Conservation (phyloP, 23 tunicate species). For the Botrylloides violaceus region DNA sequence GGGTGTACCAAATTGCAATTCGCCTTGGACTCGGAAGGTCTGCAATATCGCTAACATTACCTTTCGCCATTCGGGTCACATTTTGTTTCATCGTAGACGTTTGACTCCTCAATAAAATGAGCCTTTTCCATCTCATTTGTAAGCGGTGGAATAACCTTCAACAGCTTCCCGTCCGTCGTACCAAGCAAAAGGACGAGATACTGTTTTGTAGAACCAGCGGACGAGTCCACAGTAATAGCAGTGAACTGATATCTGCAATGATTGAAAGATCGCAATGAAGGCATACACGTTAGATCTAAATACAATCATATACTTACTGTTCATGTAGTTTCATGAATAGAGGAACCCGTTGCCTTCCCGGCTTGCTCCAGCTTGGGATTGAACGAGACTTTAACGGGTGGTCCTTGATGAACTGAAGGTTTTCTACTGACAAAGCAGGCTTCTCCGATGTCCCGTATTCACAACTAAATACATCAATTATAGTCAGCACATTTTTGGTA, state of each 20-base stretch:
- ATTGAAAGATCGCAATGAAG: not conserved
- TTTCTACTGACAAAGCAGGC: constrained; percentile 3
- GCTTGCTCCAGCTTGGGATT: constrained; percentile 1
- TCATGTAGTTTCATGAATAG: constrained; percentile 9
- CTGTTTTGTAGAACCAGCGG: constrained; percentile 9
- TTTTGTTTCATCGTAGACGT: constrained; percentile 40
- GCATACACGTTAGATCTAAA: too few relatives aligned
- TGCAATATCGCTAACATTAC: not conserved
- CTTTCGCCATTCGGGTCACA: constrained; percentile 29
- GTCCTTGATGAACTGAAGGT: not conserved
- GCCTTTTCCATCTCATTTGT: not conserved
- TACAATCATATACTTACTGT: not conserved
- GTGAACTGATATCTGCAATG: constrained; percentile 39
- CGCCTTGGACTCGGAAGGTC: not conserved
- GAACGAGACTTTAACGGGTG: constrained; percentile 12
- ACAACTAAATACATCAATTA: too few relatives aligned
- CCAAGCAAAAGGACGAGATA: constrained; percentile 51
- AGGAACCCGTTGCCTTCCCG: not conserved
- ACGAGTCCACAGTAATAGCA: constrained; percentile 39
- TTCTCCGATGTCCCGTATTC: not conserved
- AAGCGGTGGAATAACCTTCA: constrained; percentile 32
- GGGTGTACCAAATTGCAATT: too few relatives aligned
- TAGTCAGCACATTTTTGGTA: too few relatives aligned
- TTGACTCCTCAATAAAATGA: constrained; percentile 31
- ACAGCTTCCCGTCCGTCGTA: constrained; percentile 47